A percentile compares a stretch with the other conserved stretches of the same genome.
These are phyloP conservation scores for Notamacropus eugenii DNA, from an alignment of 2,797 vertebrate genomes.

Conservation along the genomic window DNA sequence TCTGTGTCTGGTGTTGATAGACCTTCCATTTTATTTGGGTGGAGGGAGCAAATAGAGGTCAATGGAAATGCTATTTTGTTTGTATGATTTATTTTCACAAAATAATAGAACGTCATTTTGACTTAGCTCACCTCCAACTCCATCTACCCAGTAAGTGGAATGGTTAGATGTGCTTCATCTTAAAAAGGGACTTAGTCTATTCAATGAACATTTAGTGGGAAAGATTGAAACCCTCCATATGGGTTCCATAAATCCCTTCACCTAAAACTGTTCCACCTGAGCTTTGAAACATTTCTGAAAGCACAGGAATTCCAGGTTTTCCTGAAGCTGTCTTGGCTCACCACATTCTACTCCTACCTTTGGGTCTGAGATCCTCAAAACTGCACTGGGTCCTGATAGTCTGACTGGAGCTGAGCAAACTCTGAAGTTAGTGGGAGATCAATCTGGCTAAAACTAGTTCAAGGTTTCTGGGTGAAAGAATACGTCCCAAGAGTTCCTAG, in stretches of 20 bases:
- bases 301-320: neutral
- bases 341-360: neutral
- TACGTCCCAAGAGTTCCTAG: neutral
- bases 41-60: neutral
- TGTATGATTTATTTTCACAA: slow-evolving; percentile 6
- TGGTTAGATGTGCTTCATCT: neutral
- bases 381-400: neutral
- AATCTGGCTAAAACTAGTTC: neutral
- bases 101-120: neutral
- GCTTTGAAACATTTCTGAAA: neutral
- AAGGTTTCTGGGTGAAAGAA: slow-evolving; percentile 3
- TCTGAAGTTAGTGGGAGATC: neutral
- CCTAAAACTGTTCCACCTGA: neutral
- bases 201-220: neutral
- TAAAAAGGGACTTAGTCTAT: neutral
- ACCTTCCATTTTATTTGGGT: neutral
- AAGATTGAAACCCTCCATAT: neutral
- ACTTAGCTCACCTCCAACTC: neutral
- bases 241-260: neutral
- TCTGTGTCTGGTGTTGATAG: neutral
- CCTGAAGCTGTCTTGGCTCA: neutral
- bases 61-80: neutral
- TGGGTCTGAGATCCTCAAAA: neutral
- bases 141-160: neutral
- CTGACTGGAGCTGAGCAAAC: neutral